Percentiles rank a stretch among this genome's conserved stretches.
Evolutionary conservation across 2,113 vertebrate species (phyloP).

Genomic region (Amphilophus citrinellus): DNA sequence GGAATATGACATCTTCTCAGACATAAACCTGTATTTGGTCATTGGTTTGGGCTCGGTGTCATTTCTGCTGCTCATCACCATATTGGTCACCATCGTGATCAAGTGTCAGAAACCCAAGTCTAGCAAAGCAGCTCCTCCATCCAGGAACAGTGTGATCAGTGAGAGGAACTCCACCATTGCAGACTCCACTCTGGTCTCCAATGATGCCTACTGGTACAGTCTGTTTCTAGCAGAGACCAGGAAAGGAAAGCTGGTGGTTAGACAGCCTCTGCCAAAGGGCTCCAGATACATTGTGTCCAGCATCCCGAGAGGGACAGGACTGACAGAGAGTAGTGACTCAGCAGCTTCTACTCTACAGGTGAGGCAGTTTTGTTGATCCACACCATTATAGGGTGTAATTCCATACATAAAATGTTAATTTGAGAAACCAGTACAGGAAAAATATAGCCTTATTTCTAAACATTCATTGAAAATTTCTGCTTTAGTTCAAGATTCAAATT

Average conservation of each 20-base stretch:
- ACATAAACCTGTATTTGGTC: constrained; percentile 71
- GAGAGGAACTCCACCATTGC: too few relatives aligned
- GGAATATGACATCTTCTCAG: constrained; percentile 79
- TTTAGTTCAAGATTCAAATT: not conserved
- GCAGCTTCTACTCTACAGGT: constrained; percentile 78
- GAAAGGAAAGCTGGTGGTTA: too few relatives aligned
- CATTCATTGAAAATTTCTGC: not conserved
- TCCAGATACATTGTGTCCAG: constrained; percentile 79
- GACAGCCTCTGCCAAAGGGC: constrained; percentile 66
- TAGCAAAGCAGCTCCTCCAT: constrained; percentile 65
- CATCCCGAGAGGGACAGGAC: constrained; percentile 71
- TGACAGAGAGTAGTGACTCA: constrained; percentile 70
- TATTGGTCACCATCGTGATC: constrained; percentile 77
- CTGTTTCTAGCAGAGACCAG: too few relatives aligned
- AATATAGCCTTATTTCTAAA: fast-evolving
- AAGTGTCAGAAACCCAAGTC: constrained; percentile 74
- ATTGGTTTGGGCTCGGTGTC: constrained; percentile 83
- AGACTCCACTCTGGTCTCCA: too few relatives aligned
- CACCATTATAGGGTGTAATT: not conserved
- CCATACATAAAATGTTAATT: not conserved
- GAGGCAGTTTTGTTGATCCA: not conserved
- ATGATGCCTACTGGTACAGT: constrained; percentile 57
- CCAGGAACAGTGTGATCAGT: constrained; percentile 11
- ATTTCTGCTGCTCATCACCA: constrained; percentile 81
- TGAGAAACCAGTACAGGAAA: not conserved